Evolutionary conservation across 1,140 invertebrate species (phyloP).

Genomic region (Eriocheir sinensis): DNA sequence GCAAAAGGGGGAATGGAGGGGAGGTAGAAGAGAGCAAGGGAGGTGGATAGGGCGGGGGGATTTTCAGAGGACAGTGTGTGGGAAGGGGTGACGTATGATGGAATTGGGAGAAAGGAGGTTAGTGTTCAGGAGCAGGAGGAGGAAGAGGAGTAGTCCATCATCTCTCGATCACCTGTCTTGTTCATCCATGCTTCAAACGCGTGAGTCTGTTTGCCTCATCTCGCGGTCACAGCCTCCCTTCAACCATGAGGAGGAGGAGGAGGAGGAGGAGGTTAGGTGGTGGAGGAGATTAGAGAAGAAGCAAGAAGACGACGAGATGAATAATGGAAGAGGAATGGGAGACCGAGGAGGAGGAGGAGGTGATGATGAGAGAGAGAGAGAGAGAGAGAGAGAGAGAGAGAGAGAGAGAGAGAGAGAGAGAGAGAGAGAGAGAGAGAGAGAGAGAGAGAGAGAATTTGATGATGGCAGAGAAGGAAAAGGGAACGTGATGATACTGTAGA

Average conservation of each 20-base stretch:
- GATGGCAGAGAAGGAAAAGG: background rate
- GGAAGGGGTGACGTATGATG: too few relatives aligned
- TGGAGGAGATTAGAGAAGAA: slow-evolving; percentile 1
- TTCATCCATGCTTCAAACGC: too few relatives aligned
- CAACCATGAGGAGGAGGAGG: background rate
- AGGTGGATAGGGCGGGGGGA: background rate
- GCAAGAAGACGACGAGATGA: slow-evolving; percentile 12
- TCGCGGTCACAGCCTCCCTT: too few relatives aligned
- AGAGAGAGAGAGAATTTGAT: too few relatives aligned
- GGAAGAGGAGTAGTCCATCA: background rate
- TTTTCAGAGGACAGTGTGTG: background rate
- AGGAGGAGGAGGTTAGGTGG: background rate
- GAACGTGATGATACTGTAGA: background rate
- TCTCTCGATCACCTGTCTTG: background rate
- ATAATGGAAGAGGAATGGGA: background rate
- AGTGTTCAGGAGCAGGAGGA: too few relatives aligned
- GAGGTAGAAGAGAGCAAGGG: background rate
- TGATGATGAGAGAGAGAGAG: background rate
- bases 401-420: too few relatives aligned
- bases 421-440: too few relatives aligned
- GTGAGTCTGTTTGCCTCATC: too few relatives aligned
- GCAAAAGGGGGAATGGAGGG: too few relatives aligned
- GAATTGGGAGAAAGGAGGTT: too few relatives aligned
- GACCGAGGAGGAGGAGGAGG: background rate
- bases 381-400: too few relatives aligned